Conservation (phyloP, 1,140 invertebrate genomes). For the Scylla paramamosain region DNA sequence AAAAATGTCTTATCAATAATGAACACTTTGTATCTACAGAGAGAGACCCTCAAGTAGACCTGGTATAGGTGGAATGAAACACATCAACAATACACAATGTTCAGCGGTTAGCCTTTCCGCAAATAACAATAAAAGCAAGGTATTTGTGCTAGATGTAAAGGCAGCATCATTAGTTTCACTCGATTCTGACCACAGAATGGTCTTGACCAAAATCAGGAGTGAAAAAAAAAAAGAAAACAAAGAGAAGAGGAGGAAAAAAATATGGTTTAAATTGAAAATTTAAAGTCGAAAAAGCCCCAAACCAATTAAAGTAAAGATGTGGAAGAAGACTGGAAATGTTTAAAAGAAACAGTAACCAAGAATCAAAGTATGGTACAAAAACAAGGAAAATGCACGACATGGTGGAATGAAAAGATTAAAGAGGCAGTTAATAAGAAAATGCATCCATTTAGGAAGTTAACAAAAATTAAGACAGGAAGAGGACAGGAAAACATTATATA, state of each 20-base stretch:
- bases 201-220: background rate
- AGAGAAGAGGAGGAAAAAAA: background rate
- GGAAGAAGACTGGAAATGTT: conserved; percentile 30
- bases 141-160: conserved; percentile 27
- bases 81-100: conserved; percentile 31
- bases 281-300: background rate
- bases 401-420: background rate
- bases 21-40: conserved; percentile 18
- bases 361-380: conserved; percentile 28
- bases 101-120: background rate
- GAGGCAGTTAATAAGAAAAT: conserved; percentile 47
- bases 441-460: conserved; percentile 32
- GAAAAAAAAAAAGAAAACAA: background rate
- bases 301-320: conserved; percentile 5
- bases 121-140: conserved; percentile 11
- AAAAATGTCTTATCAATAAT: conserved; percentile 2
- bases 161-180: conserved; percentile 24
- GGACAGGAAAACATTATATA: background rate
- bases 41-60: conserved; percentile 17
- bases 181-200: conserved; percentile 24
- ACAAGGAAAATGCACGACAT: conserved; percentile 29
- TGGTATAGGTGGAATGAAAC: conserved; percentile 53
- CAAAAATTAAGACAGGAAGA: background rate
- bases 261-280: background rate
- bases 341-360: background rate